A percentile compares a stretch with the other conserved stretches of the same genome.
Conservation (phyloP, 2,888 invertebrate species). For the Drosophila setosimentum region DNA sequence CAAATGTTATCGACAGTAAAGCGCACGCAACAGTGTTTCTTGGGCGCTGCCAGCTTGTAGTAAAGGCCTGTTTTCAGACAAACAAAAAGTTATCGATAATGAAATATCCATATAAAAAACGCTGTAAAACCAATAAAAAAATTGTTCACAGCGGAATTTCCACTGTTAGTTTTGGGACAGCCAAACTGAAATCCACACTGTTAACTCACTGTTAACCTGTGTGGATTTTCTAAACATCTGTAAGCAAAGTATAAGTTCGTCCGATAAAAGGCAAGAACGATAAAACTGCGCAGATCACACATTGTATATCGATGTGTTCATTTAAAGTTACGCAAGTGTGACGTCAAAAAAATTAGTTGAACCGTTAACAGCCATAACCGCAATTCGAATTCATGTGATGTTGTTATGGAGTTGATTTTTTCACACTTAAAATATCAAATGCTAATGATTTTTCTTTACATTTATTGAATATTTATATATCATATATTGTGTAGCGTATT, state of each 20-base stretch:
- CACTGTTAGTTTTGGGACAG: neutral
- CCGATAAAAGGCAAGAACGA: neutral
- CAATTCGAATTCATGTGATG: neutral
- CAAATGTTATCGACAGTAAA: slow-evolving; percentile 41
- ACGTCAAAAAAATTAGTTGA: neutral
- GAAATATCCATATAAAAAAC: neutral
- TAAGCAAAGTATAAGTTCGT: neutral
- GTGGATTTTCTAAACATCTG: neutral
- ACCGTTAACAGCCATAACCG: neutral
- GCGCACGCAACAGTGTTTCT: slow-evolving; percentile 38
- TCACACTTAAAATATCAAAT: neutral
- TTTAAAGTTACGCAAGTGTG: neutral
- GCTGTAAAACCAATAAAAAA: neutral
- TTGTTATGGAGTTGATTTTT: neutral
- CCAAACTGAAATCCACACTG: neutral
- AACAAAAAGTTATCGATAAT: neutral
- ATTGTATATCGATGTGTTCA: neutral
- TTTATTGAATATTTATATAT: too few relatives aligned
- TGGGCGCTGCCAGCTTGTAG: slow-evolving; percentile 1
- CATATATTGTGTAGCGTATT: too few relatives aligned
- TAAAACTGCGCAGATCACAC: neutral
- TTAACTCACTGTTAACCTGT: neutral
- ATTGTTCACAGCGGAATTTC: neutral
- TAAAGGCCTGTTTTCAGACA: neutral
- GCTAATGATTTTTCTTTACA: too few relatives aligned